phyloP scores from a whole-genome alignment of 2,888 invertebrate genomes.

The Hylaea fasciaria region DNA sequence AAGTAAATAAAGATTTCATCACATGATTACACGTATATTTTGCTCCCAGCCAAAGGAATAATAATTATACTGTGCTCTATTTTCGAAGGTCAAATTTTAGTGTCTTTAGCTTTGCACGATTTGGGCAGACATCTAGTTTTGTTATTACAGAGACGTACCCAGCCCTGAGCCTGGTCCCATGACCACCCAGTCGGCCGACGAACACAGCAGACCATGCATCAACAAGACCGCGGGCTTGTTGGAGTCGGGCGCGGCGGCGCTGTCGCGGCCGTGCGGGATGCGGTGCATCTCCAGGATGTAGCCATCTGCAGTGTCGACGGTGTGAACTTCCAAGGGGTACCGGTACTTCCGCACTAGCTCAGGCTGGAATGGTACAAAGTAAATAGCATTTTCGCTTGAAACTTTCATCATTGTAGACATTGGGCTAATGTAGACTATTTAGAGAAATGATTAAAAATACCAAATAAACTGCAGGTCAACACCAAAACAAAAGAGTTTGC shows the following conservation, averaged over 20 bases:
- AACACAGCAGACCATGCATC: slow-evolving; percentile 89
- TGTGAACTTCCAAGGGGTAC: slow-evolving; percentile 87
- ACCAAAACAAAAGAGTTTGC: no score
- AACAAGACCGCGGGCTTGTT: slow-evolving; percentile 85
- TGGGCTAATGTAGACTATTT: background rate
- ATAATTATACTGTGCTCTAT: no score
- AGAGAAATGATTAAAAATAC: background rate
- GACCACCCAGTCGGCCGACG: slow-evolving; percentile 90
- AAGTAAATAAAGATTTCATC: no score
- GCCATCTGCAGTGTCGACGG: slow-evolving; percentile 89
- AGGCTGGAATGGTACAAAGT: slow-evolving; percentile 58
- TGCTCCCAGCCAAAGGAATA: no score
- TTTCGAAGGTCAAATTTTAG: no score
- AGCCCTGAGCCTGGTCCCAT: slow-evolving; percentile 88
- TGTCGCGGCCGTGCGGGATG: slow-evolving; percentile 85
- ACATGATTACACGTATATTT: no score
- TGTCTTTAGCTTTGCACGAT: no score
- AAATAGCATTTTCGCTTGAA: background rate
- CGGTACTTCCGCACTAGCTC: slow-evolving; percentile 85
- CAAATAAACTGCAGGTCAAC: background rate
- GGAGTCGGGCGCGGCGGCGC: slow-evolving; percentile 65
- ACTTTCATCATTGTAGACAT: background rate
- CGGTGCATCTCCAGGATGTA: slow-evolving; percentile 91
- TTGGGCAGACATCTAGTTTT: no score
- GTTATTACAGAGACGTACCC: slow-evolving; percentile 70